A percentile compares a stretch with the other conserved stretches of the same genome.
phyloP scores from a whole-genome alignment of 2,888 invertebrate species.

The Saturnia pavonia region DNA sequence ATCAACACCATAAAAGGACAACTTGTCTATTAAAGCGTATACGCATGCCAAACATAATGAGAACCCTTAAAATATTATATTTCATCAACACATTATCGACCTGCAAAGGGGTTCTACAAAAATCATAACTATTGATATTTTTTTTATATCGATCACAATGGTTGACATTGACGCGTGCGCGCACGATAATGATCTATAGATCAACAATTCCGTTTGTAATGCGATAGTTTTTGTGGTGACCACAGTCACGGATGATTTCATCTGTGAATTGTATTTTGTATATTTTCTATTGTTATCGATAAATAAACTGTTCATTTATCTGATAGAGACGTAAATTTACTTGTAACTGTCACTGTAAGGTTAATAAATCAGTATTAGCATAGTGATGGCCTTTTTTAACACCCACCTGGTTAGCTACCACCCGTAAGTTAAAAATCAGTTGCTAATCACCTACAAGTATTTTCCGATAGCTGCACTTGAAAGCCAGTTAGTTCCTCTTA shows the following conservation, averaged over 20 bases:
- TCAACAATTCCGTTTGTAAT: constrained; percentile 55
- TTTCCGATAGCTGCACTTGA: too few relatives aligned
- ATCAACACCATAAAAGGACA: constrained; percentile 45
- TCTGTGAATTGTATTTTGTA: background rate
- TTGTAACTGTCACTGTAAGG: background rate
- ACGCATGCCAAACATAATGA: constrained; percentile 35
- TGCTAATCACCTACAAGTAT: too few relatives aligned
- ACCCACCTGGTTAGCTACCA: too few relatives aligned
- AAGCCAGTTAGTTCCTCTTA: too few relatives aligned
- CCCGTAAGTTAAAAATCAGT: too few relatives aligned
- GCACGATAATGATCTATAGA: constrained; percentile 64
- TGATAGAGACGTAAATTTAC: background rate
- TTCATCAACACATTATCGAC: constrained; percentile 52
- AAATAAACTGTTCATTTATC: background rate
- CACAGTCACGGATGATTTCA: constrained; percentile 36
- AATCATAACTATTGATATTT: constrained; percentile 60
- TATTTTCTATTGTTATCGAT: constrained; percentile 5
- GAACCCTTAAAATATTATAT: constrained; percentile 74
- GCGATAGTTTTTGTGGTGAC: constrained; percentile 59
- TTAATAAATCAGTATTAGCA: background rate
- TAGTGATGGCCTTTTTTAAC: background rate
- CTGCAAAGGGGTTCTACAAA: constrained; percentile 40
- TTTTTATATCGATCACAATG: constrained; percentile 51
- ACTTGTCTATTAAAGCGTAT: constrained; percentile 20
- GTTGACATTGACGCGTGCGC: constrained; percentile 59